These are phyloP conservation scores for Acrossocheilus fasciatus DNA, from an alignment of 2,797 vertebrate species.

Conservation along the genomic window DNA sequence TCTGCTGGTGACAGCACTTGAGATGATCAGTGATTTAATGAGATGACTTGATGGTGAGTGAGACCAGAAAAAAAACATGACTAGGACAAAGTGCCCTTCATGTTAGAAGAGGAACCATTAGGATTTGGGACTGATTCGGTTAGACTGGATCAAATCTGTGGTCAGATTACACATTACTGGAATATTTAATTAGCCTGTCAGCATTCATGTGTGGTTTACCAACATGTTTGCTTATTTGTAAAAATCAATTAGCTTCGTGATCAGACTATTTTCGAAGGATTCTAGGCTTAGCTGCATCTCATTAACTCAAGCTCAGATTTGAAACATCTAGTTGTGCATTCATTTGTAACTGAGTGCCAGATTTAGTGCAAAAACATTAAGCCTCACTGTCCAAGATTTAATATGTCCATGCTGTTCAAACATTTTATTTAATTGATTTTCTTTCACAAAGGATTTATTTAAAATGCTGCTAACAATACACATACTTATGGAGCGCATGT, in stretches of 20 bases:
- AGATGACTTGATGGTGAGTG: not conserved
- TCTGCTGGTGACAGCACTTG: constrained; percentile 10
- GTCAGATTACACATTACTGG: constrained; percentile 23
- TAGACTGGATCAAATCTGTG: constrained; percentile 19
- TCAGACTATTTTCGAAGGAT: constrained; percentile 10
- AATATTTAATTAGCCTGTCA: constrained; percentile 25
- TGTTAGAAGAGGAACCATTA: constrained; percentile 16
- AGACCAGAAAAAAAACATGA: constrained; percentile 16
- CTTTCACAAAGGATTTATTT: constrained; percentile 4
- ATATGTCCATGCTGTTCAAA: constrained; percentile 1
- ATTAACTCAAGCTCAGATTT: constrained; percentile 11
- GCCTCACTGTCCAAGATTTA: not conserved
- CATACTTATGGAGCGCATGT: not conserved
- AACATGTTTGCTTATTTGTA: constrained; percentile 15
- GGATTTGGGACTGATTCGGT: constrained; percentile 21
- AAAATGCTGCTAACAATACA: constrained; percentile 12
- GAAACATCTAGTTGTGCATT: not conserved
- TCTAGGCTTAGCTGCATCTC: not conserved
- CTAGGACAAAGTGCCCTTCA: constrained; percentile 6
- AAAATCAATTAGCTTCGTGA: not conserved
- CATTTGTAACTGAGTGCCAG: not conserved
- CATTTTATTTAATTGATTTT: not conserved
- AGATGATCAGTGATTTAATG: constrained; percentile 14
- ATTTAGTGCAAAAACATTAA: constrained; percentile 7
- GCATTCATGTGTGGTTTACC: constrained; percentile 21